These are phyloP conservation scores for Galleria mellonella DNA, from an alignment of 1,140 invertebrate genomes.

Conservation along the genomic window DNA sequence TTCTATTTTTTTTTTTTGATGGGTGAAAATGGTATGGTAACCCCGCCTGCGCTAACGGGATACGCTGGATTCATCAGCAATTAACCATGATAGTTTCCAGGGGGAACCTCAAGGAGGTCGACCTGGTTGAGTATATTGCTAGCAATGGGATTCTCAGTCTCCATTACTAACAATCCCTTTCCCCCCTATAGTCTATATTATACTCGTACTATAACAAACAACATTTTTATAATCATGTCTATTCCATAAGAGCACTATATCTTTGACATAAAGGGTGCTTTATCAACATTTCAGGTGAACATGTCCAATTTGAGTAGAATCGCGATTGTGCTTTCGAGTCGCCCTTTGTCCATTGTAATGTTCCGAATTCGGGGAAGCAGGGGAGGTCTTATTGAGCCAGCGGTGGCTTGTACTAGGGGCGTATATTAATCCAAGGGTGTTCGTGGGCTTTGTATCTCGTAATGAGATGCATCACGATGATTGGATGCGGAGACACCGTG, in stretches of 20 bases:
- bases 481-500: constrained; percentile 13
- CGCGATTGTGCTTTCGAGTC: constrained; percentile 33
- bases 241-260: constrained; percentile 14
- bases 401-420: constrained; percentile 13
- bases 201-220: no score
- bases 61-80: no score
- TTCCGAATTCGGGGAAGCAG: constrained; percentile 16
- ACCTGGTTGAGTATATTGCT: no score
- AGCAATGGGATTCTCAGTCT: no score
- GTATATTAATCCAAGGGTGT: constrained; percentile 13
- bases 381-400: constrained; percentile 18
- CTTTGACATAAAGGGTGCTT: constrained; percentile 23
- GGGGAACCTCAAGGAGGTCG: no score
- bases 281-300: constrained; percentile 47
- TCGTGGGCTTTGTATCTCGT: constrained; percentile 24
- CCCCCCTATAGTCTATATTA: no score
- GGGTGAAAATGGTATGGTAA: no score
- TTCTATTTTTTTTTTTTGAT: no score
- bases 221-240: no score
- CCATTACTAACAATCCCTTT: no score
- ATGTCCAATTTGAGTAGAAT: constrained; percentile 32
- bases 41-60: no score
- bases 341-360: constrained; percentile 40
- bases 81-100: no score
- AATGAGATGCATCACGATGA: constrained; percentile 28